These are phyloP conservation scores for Diprion similis DNA, from an alignment of 1,140 invertebrate genomes.

Conservation along the genomic window DNA sequence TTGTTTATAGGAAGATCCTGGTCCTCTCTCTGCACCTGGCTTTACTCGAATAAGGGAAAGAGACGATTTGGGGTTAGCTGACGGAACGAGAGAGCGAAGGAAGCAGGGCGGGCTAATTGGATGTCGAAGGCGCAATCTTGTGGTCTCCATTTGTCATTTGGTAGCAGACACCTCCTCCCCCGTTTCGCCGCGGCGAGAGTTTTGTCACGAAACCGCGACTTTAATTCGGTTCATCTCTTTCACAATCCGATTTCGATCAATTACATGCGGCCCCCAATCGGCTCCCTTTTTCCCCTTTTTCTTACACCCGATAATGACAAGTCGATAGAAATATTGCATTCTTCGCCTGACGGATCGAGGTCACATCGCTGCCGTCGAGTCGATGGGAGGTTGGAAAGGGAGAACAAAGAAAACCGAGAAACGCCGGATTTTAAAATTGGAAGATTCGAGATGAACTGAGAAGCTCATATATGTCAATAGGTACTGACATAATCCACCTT, in stretches of 20 bases:
- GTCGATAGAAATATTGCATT: neutral
- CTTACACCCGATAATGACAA: neutral
- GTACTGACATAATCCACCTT: no score
- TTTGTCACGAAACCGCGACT: neutral
- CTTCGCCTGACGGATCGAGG: neutral
- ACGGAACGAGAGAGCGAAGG: slow-evolving; percentile 25
- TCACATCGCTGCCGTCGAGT: no score
- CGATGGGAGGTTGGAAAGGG: neutral
- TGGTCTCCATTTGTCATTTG: slow-evolving; percentile 59
- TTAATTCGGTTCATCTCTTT: neutral
- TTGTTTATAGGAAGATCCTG: slow-evolving; percentile 40
- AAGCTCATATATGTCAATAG: no score
- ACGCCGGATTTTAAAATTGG: no score
- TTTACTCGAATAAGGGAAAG: slow-evolving; percentile 19
- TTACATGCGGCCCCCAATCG: neutral
- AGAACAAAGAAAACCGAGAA: neutral
- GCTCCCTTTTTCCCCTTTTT: neutral
- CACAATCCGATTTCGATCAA: neutral
- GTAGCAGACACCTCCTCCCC: slow-evolving; percentile 10
- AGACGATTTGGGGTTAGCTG: slow-evolving; percentile 6
- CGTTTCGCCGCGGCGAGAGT: neutral
- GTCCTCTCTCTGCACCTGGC: slow-evolving; percentile 46
- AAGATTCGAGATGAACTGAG: no score
- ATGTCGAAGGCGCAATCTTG: slow-evolving; percentile 56
- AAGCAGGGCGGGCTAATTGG: slow-evolving; percentile 51